Conservation (phyloP, 2,888 invertebrate species). For the Tuta absoluta region DNA sequence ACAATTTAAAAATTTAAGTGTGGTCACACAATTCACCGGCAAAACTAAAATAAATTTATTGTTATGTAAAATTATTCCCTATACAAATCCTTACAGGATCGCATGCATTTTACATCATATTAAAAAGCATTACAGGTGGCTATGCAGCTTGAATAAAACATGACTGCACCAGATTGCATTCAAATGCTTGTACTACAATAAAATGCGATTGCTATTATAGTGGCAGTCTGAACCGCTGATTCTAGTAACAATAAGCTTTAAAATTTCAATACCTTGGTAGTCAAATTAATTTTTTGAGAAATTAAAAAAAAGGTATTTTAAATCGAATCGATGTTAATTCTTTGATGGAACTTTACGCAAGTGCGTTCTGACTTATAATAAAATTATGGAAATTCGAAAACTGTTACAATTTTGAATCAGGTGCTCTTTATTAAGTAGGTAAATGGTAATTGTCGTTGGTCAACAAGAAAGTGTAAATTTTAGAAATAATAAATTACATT, state of each 20-base stretch:
- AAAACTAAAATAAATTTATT: slow-evolving; percentile 7
- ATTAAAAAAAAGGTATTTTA: no score
- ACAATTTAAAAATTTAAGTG: no score
- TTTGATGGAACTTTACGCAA: no score
- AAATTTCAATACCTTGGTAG: no score
- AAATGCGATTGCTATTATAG: slow-evolving; percentile 8
- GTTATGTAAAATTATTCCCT: background rate
- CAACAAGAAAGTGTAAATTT: no score
- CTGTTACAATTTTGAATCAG: no score
- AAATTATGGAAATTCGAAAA: no score
- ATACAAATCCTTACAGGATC: slow-evolving; percentile 1
- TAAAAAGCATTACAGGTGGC: slow-evolving; percentile 15
- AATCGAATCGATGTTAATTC: no score
- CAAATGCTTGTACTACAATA: slow-evolving; percentile 17
- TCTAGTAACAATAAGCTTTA: background rate
- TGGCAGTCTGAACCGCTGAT: background rate
- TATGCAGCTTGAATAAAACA: slow-evolving; percentile 19
- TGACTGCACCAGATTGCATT: slow-evolving; percentile 25
- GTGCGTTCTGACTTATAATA: no score
- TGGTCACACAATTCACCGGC: background rate
- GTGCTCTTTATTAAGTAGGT: background rate
- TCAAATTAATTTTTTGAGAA: no score
- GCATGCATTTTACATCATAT: slow-evolving; percentile 7
- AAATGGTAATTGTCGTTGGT: no score
- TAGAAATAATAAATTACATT: no score